These are phyloP conservation scores for Meda fulgida DNA, from an alignment of 2,797 vertebrate species.

Conservation along the genomic window DNA sequence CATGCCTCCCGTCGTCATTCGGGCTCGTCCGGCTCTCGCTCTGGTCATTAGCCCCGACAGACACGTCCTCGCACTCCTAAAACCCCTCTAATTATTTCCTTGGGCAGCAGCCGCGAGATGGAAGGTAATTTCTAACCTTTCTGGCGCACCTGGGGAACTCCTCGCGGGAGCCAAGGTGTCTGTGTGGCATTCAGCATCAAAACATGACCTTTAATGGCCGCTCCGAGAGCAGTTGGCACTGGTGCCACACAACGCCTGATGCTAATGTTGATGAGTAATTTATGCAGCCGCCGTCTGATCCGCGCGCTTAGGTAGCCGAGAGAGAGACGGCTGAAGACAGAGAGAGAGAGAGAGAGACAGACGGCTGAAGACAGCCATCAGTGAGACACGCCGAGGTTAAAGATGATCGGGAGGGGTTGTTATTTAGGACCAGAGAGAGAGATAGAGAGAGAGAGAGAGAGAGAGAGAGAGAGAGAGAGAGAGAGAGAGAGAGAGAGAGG, in stretches of 20 bases:
- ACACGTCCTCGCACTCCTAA: conserved; percentile 92
- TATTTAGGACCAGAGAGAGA: conserved; percentile 55
- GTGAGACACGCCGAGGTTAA: conserved; percentile 72
- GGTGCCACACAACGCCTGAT: conserved; percentile 89
- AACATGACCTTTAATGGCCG: conserved; percentile 99
- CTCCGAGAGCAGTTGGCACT: conserved; percentile 97
- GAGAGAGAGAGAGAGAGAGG: conserved; percentile 42
- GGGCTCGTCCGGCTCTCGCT: conserved; percentile 98
- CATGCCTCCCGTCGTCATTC: conserved; percentile 89
- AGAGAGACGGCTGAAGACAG: conserved; percentile 39
- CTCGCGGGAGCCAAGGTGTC: conserved; percentile 99
- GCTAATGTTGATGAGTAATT: conserved; percentile 98
- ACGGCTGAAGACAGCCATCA: conserved; percentile 46
- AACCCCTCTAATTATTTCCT: conserved; percentile 99
- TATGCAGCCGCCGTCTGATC: conserved; percentile 84
- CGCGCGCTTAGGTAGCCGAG: conserved; percentile 69
- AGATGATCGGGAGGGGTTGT: conserved; percentile 72
- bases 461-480: conserved; percentile 54
- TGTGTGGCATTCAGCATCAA: conserved; percentile 99
- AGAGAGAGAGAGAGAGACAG: conserved; percentile 36
- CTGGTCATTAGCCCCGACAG: conserved; percentile 95
- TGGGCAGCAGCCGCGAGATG: conserved; percentile 89
- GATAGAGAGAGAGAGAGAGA: background rate
- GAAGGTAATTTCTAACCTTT: conserved; percentile 99
- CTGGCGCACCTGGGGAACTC: conserved; percentile 99